Base-by-base conservation (phyloP, 2,113 vertebrate species). In the Panthera leo region DNA sequence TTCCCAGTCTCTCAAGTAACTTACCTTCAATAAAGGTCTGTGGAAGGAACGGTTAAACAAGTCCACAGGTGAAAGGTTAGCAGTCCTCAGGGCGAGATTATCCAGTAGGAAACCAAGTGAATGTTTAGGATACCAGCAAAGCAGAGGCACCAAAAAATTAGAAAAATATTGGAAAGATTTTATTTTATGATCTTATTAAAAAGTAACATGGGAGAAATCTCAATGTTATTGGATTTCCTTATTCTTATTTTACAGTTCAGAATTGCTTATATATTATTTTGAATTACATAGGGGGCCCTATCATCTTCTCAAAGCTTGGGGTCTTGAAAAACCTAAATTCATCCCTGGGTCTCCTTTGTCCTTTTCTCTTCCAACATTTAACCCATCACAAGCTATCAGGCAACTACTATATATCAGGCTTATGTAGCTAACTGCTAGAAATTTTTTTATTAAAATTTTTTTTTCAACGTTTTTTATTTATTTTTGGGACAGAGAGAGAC, bases 161-260 rank as follows among this genome's bases (percentile, higher is more conserved):
- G n/a, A 65, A 68, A 97, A 89, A 92, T 68, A 93, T 85, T 89
- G 67, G 80, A 75, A 96, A 67, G 13, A 68, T 36, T 96, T 93
- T 92, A 95, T 86, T 78, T 94, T 87, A 87, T 92, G 48, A 70
- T 89, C 36, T 90, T 95, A 92, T 95, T 85, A 53, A 92, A 97
- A 95, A 87, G 36, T 53, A 82, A 18, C 84, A 29, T 80, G 92
- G 89, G 84, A 91, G 34, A 90, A 87, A 95, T 83, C 53, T 79
- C 36, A 91, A 5, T 34, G 48, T 92, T 96, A 73, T 68, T 97
- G 71, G 10, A 39, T 96, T 96, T 92, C 31, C 75, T 86, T 95
- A 31, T 8, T 90, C 61, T 93, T 95, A 25, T 53, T 85, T 75
- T 58, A 82, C 39, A 86, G 23, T 61, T 96, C 53, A 73, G 89